A percentile compares a stretch with the other conserved stretches of the same genome.
These are phyloP conservation scores for Dione juno DNA, from an alignment of 2,888 invertebrate species.

Conservation along the genomic window DNA sequence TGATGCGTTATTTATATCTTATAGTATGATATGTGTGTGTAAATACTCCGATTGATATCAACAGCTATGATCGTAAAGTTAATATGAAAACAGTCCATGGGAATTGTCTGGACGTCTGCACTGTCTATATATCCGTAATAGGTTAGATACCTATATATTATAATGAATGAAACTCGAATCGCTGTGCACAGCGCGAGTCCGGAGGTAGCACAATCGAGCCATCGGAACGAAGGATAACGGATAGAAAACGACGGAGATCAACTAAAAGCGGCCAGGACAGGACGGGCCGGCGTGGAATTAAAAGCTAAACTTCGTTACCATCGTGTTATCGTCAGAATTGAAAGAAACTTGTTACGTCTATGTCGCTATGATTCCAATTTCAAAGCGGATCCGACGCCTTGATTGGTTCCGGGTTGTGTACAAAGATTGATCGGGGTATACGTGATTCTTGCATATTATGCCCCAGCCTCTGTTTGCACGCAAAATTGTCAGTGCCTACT, in stretches of 20 bases:
- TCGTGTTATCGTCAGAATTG: conserved; percentile 76
- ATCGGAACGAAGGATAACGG: conserved; percentile 50
- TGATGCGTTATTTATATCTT: no score
- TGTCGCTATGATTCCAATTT: conserved; percentile 78
- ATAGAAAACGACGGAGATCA: conserved; percentile 71
- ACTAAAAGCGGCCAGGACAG: conserved; percentile 63
- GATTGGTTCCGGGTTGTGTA: conserved; percentile 72
- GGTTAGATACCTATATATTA: no score
- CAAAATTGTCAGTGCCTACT: conserved; percentile 39
- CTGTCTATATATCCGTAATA: not conserved
- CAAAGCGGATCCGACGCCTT: conserved; percentile 75
- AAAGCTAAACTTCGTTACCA: conserved; percentile 79
- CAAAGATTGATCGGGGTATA: conserved; percentile 59
- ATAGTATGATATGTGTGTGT: no score
- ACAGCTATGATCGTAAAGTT: not conserved
- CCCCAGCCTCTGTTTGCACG: conserved; percentile 39
- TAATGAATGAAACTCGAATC: not conserved
- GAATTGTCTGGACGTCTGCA: not conserved
- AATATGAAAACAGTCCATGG: not conserved
- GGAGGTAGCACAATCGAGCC: conserved; percentile 53
- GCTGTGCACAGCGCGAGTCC: conserved; percentile 23
- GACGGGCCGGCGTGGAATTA: conserved; percentile 65
- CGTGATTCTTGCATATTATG: conserved; percentile 60
- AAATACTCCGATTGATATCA: not conserved
- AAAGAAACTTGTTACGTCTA: conserved; percentile 80